Evolutionary conservation across 2,797 vertebrate species (phyloP).

Genomic region (Tangara arthus): DNA sequence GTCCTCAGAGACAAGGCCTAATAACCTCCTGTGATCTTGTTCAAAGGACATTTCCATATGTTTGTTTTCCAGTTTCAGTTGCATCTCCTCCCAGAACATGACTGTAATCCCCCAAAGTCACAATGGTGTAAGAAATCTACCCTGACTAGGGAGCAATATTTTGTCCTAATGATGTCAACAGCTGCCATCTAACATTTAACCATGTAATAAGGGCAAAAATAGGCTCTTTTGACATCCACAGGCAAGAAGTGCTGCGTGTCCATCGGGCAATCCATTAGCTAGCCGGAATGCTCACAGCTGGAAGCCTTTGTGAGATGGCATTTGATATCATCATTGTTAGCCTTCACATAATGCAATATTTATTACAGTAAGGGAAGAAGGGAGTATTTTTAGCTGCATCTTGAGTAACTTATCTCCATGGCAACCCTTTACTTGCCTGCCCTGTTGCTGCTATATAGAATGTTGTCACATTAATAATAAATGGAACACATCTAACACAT

Average conservation of each 20-base stretch:
- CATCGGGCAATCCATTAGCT: constrained; percentile 26
- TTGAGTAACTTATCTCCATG: constrained; percentile 75
- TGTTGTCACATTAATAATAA: constrained; percentile 75
- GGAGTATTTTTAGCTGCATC: constrained; percentile 73
- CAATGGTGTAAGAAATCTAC: neutral
- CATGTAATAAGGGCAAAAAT: neutral
- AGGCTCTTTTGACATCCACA: neutral
- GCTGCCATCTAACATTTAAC: constrained; percentile 18
- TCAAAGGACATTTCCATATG: neutral
- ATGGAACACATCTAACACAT: constrained; percentile 70
- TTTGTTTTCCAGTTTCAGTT: neutral
- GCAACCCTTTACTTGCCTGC: constrained; percentile 69
- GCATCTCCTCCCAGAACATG: neutral
- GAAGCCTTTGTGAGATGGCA: constrained; percentile 46
- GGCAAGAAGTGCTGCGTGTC: neutral
- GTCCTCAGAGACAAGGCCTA: neutral
- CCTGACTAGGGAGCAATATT: neutral
- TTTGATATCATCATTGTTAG: constrained; percentile 71
- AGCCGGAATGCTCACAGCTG: constrained; percentile 49
- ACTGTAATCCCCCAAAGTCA: neutral
- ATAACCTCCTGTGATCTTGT: neutral
- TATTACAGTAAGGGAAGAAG: constrained; percentile 66
- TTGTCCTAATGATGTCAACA: constrained; percentile 36
- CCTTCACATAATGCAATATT: constrained; percentile 70
- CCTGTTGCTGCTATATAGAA: constrained; percentile 66